These are phyloP conservation scores for Cantharis rufa DNA, from an alignment of 2,888 invertebrate species.

Conservation along the genomic window DNA sequence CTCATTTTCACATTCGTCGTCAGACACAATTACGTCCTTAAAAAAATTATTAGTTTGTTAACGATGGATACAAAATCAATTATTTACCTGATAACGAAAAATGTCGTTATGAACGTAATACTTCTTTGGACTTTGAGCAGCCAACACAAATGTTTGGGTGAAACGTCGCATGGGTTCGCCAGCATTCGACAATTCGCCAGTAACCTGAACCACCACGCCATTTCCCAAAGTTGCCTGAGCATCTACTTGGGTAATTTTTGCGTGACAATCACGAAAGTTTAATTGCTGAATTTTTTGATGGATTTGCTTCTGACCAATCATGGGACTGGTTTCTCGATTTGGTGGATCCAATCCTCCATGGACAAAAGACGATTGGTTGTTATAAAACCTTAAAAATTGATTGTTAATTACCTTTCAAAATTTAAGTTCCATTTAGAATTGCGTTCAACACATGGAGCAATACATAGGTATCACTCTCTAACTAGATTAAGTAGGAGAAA, in stretches of 20 bases:
- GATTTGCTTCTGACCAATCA: conserved; percentile 91
- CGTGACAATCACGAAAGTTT: conserved; percentile 95
- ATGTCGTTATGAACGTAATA: conserved; percentile 99
- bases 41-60: not conserved
- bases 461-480: too few relatives aligned
- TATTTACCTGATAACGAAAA: conserved; percentile 88
- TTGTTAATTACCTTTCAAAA: not conserved
- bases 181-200: conserved; percentile 94
- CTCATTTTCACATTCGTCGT: conserved; percentile 65
- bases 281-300: conserved; percentile 94
- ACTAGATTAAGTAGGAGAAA: too few relatives aligned
- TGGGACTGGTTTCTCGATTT: conserved; percentile 81
- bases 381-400: conserved; percentile 77
- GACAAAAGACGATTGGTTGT: conserved; percentile 93
- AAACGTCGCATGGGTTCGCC: conserved; percentile 97
- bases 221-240: conserved; percentile 91
- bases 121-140: conserved; percentile 93
- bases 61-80: not conserved
- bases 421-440: not conserved
- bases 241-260: conserved; percentile 96
- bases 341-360: conserved; percentile 89
- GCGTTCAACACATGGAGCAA: too few relatives aligned
- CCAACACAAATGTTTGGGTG: conserved; percentile 97
- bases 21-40: conserved; percentile 64
- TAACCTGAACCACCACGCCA: conserved; percentile 96